Percentiles rank a stretch among this genome's conserved stretches.
These are phyloP conservation scores for Luperina nickerlii DNA, from an alignment of 2,888 invertebrate species.

Conservation along the genomic window DNA sequence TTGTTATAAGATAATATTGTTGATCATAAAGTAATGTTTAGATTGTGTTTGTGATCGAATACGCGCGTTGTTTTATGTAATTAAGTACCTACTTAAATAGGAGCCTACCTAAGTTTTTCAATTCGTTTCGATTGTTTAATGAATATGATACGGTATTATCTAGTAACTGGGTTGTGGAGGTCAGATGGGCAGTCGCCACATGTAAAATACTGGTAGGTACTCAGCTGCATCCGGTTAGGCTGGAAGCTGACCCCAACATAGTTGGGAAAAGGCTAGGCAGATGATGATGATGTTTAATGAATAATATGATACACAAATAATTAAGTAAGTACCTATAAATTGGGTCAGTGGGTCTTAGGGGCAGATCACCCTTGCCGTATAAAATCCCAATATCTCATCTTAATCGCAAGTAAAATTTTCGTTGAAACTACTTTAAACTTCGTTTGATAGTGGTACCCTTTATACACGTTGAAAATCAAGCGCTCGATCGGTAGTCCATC, in stretches of 20 bases:
- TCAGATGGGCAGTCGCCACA: too few relatives aligned
- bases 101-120: not conserved
- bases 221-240: too few relatives aligned
- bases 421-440: not conserved
- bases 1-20: not conserved
- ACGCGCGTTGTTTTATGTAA: not conserved
- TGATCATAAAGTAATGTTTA: not conserved
- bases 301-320: not conserved
- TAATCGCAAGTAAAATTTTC: not conserved
- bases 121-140: not conserved
- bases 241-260: too few relatives aligned
- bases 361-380: not conserved
- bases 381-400: constrained; percentile 3
- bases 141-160: not conserved
- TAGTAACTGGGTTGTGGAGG: too few relatives aligned
- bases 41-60: not conserved
- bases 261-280: too few relatives aligned
- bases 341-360: too few relatives aligned
- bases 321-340: not conserved
- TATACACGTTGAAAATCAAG: not conserved
- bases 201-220: too few relatives aligned
- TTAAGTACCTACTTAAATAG: too few relatives aligned
- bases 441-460: not conserved
- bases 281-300: too few relatives aligned
- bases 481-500: constrained; percentile 5